Conservation (phyloP, 2,888 invertebrate genomes). For the Chaitophorus viminalis region DNA sequence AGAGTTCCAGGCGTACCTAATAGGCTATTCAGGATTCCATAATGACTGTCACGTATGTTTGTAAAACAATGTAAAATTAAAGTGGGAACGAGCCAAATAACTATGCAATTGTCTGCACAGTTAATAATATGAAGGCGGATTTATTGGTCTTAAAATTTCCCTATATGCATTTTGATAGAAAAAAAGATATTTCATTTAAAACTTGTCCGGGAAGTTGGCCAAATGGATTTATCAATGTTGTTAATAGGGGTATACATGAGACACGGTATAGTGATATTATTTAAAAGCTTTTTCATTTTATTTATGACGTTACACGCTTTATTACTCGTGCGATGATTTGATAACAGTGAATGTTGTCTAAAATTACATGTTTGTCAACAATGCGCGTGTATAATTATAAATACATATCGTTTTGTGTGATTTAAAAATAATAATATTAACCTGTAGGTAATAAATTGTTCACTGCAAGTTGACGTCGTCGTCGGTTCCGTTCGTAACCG, state of each 20-base stretch:
- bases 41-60: neutral
- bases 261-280: conserved; percentile 18
- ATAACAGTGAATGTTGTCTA: conserved; percentile 1
- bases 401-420: neutral
- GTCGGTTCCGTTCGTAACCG: neutral
- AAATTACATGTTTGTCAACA: neutral
- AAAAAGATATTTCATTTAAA: conserved; percentile 44
- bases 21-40: conserved; percentile 4
- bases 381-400: too few species aligned
- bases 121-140: conserved; percentile 44
- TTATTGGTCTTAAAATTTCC: conserved; percentile 50
- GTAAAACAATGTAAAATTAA: conserved; percentile 6
- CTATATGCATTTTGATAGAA: neutral
- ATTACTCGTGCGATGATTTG: conserved; percentile 39
- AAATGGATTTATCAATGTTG: conserved; percentile 47
- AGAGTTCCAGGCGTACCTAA: conserved; percentile 3
- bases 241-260: neutral
- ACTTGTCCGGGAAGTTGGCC: conserved; percentile 51
- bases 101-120: conserved; percentile 14
- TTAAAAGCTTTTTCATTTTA: conserved; percentile 33
- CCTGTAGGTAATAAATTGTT: neutral
- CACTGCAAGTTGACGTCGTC: neutral
- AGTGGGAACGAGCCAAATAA: conserved; percentile 39
- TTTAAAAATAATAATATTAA: neutral
- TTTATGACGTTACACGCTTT: conserved; percentile 27